These are phyloP conservation scores for Melinaea marsaeus DNA, from an alignment of 2,888 invertebrate species.

Conservation along the genomic window DNA sequence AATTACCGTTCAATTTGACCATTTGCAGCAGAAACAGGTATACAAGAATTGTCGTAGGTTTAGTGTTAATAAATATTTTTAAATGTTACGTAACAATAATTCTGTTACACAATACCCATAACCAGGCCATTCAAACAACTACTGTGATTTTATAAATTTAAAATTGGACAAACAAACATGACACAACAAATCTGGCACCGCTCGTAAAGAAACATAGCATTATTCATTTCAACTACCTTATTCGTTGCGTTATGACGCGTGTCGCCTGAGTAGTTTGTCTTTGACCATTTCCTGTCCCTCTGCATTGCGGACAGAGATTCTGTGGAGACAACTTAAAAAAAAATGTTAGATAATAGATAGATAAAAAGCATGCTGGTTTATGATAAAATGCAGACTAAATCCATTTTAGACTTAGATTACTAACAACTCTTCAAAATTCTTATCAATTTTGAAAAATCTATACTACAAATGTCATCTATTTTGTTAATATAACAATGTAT, in stretches of 20 bases:
- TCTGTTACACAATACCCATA: background rate
- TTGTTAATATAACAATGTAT: too few species aligned
- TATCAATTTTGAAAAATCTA: too few species aligned
- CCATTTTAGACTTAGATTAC: too few species aligned
- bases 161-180: slow-evolving; percentile 9
- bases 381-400: too few species aligned
- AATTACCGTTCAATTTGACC: too few species aligned
- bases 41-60: too few species aligned
- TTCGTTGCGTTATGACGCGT: slow-evolving; percentile 68
- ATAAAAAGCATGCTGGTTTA: background rate
- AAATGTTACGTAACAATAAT: background rate
- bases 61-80: background rate
- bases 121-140: slow-evolving; percentile 5
- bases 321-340: slow-evolving; percentile 9
- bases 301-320: slow-evolving; percentile 35
- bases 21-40: too few species aligned
- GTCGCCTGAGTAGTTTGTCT: slow-evolving; percentile 69
- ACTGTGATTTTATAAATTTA: slow-evolving; percentile 4
- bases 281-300: slow-evolving; percentile 70
- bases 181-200: slow-evolving; percentile 20
- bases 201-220: slow-evolving; percentile 30
- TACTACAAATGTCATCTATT: too few species aligned
- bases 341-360: background rate
- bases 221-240: slow-evolving; percentile 31
- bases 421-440: too few species aligned